phyloP scores from a whole-genome alignment of 2,888 invertebrate species.

The Barypeithes pellucidus region DNA sequence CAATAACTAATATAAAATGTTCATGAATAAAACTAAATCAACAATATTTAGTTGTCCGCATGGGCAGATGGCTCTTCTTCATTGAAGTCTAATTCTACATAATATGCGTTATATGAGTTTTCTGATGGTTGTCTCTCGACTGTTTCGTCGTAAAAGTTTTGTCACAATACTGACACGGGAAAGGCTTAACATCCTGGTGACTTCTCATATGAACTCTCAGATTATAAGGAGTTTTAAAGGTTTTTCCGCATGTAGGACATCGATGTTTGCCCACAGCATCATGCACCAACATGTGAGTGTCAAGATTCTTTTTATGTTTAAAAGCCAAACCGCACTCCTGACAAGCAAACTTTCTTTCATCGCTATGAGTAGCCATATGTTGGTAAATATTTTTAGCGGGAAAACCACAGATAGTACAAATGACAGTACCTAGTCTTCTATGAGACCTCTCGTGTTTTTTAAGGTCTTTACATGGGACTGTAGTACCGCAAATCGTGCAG shows the following conservation, averaged over 20 bases:
- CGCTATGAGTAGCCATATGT: conserved; percentile 50
- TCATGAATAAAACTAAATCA: no score
- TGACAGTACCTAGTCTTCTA: conserved; percentile 28
- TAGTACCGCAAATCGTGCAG: conserved; percentile 69
- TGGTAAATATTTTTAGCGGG: conserved; percentile 44
- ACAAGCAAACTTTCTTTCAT: conserved; percentile 49
- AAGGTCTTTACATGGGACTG: conserved; percentile 39
- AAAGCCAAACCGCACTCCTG: conserved; percentile 57
- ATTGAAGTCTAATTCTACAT: not conserved
- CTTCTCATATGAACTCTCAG: conserved; percentile 58
- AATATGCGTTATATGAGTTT: conserved; percentile 66
- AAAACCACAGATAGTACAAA: conserved; percentile 51
- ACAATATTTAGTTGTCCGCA: no score
- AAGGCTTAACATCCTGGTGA: conserved; percentile 60
- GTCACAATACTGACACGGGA: conserved; percentile 64
- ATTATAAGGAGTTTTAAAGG: conserved; percentile 64
- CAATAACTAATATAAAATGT: no score
- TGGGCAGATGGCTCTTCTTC: not conserved
- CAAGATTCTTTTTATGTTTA: conserved; percentile 56
- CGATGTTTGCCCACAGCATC: conserved; percentile 70
- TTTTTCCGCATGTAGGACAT: conserved; percentile 71
- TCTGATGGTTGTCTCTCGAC: conserved; percentile 70
- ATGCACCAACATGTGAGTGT: conserved; percentile 63
- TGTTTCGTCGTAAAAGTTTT: conserved; percentile 66
- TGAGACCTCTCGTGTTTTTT: conserved; percentile 50